Evolutionary conservation across 64 coral and sea anemone genomes (phyloP), one percentile per base, ranked within the genome.

Genomic region (Pocillopora damicornis): DNA sequence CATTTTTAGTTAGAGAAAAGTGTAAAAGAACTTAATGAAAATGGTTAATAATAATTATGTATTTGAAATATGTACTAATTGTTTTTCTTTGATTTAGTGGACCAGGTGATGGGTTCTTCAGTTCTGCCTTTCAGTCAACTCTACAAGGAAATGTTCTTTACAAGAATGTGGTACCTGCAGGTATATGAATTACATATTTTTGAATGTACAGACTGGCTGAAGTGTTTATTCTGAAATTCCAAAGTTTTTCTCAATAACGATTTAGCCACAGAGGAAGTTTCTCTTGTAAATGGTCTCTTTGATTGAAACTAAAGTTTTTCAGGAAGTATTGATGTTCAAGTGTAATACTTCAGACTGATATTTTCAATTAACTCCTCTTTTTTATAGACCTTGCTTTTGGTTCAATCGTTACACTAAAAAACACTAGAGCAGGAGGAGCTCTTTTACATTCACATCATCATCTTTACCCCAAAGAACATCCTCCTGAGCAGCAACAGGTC

Each of bases 51-150:
- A 30, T 11, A n/a, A n/a, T n/a, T n/a, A 67, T 67, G 64, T 67
- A 12, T 80, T 18, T 16, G 15, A 25, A 78, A 75, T 90, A 0
- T 18, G 30, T 15, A 66, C 10, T 15, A 4, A 58, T 75, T 36
- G 20, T 89, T 92, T 90, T 66, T 30, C 30, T n/a, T 71, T 76
- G 22, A 1, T 73, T 36, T 61, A 99, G 97, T 86, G 97, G 97
- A 3, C 97, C 97, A 71, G 97, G 97, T 23, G 97, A 99, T 93
- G 97, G 97, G 0, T 99, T 99, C 75, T 99, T 99, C 72, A 99
- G 97, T 42, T 99, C 97, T 51, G 97, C 97, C 11, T 99, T 99
- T 60, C 97, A 99, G 15, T 99, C 93, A 26, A 99, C 90, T 67
- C 84, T 99, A 1, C 95, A 95, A 73, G 96, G 96, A 75, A 99